Evolutionary conservation across 2,113 vertebrate species (phyloP).

Genomic region (Anthoscopus minutus): DNA sequence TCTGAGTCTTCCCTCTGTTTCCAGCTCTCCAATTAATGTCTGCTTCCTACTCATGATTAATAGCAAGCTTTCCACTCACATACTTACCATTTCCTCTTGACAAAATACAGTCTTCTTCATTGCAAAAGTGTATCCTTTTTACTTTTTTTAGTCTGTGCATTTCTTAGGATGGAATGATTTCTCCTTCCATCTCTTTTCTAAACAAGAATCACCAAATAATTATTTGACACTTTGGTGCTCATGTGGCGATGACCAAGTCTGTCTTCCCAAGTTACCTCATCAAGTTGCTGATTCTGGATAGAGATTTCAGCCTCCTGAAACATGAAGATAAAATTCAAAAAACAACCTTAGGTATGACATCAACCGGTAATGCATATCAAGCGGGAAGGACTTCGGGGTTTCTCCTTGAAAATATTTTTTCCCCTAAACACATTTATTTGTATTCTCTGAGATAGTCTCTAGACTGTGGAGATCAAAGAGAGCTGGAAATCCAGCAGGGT

Average conservation of each 20-base stretch:
- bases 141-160: not conserved
- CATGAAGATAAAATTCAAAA: constrained; percentile 10
- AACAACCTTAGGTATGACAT: not conserved
- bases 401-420: constrained; percentile 31
- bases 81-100: not conserved
- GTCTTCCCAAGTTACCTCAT: not conserved
- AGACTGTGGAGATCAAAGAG: constrained; percentile 29
- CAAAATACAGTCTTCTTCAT: not conserved
- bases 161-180: not conserved
- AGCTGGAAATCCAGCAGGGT: constrained; percentile 24
- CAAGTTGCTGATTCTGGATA: not conserved
- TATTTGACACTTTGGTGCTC: not conserved
- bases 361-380: not conserved
- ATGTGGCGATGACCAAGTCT: not conserved
- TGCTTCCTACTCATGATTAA: not conserved
- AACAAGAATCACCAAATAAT: not conserved
- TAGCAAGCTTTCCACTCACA: not conserved
- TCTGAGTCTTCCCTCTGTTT: not conserved
- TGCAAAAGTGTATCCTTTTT: not conserved
- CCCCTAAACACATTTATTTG: not conserved
- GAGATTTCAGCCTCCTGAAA: not conserved
- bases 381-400: not conserved
- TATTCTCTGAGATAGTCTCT: constrained; percentile 9
- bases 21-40: not conserved
- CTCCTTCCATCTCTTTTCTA: not conserved